phyloP scores from a whole-genome alignment of 1,140 invertebrate genomes.

The Drosophila ercepeae region DNA sequence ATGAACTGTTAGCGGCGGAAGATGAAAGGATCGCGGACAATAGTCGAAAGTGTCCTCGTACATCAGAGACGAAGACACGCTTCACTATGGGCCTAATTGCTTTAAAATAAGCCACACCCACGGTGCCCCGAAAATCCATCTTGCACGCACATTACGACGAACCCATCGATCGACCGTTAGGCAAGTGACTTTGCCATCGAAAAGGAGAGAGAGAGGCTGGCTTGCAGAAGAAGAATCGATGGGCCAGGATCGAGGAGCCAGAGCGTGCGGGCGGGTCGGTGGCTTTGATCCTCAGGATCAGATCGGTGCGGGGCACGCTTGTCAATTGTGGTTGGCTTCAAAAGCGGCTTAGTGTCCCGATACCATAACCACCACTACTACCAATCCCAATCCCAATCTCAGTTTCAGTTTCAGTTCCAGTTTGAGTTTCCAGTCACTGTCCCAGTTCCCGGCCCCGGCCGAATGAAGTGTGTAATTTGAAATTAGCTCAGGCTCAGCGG shows the following conservation, averaged over 20 bases:
- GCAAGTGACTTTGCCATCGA: conserved; percentile 28
- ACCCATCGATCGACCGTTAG: conserved; percentile 52
- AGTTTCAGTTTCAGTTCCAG: not conserved
- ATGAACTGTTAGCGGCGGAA: conserved; percentile 54
- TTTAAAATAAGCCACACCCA: conserved; percentile 80
- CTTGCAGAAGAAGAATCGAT: not conserved
- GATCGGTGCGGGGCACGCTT: conserved; percentile 50
- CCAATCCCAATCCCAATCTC: not conserved
- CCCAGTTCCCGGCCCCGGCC: conserved; percentile 54
- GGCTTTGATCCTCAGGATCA: conserved; percentile 70
- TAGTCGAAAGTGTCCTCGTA: conserved; percentile 70
- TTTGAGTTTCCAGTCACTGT: conserved; percentile 11
- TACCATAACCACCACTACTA: conserved; percentile 1
- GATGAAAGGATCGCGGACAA: conserved; percentile 56
- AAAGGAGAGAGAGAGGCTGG: conserved; percentile 3
- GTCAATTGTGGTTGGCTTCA: conserved; percentile 76
- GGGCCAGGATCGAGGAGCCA: conserved; percentile 4
- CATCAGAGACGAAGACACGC: conserved; percentile 71
- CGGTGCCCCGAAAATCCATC: conserved; percentile 68
- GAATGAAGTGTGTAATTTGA: conserved; percentile 81
- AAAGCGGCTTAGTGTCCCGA: conserved; percentile 57
- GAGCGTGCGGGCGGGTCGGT: conserved; percentile 52
- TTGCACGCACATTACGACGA: conserved; percentile 71
- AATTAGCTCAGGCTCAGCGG: conserved; percentile 76
- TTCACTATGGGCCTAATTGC: conserved; percentile 74